Evolutionary conservation across 2,888 invertebrate genomes (phyloP).

Genomic region (Pecten maximus): DNA sequence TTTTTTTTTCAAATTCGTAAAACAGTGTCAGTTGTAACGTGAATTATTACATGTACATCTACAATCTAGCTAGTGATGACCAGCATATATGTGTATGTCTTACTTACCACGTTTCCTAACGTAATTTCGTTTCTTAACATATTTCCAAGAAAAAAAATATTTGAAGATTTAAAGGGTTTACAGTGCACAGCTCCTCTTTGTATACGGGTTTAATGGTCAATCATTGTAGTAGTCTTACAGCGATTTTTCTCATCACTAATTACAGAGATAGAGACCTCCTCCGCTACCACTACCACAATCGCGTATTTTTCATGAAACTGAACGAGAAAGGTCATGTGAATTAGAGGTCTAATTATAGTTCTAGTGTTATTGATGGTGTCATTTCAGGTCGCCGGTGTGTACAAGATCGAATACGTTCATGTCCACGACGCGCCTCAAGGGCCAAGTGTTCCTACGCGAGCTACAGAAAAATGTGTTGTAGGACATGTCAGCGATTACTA

Average conservation of each 20-base stretch:
- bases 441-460: conserved; percentile 49
- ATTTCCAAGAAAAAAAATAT: too few relatives aligned
- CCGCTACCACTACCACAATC: neutral
- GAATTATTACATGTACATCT: too few relatives aligned
- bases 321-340: conserved; percentile 13
- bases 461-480: conserved; percentile 50
- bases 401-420: conserved; percentile 34
- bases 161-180: neutral
- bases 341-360: neutral
- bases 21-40: too few relatives aligned
- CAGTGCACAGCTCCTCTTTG: neutral
- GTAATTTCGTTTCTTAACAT: too few relatives aligned
- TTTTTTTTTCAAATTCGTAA: too few relatives aligned
- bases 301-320: neutral
- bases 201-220: neutral
- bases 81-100: too few relatives aligned
- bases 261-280: neutral
- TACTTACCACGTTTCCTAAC: too few relatives aligned
- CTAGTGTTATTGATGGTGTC: neutral
- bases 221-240: neutral
- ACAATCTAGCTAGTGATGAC: too few relatives aligned
- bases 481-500: conserved; percentile 33
- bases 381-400: neutral
- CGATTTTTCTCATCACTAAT: neutral
- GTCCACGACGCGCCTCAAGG: conserved; percentile 43